These are phyloP conservation scores for Eumerus sabulonum DNA, from an alignment of 2,888 invertebrate genomes.

Conservation along the genomic window DNA sequence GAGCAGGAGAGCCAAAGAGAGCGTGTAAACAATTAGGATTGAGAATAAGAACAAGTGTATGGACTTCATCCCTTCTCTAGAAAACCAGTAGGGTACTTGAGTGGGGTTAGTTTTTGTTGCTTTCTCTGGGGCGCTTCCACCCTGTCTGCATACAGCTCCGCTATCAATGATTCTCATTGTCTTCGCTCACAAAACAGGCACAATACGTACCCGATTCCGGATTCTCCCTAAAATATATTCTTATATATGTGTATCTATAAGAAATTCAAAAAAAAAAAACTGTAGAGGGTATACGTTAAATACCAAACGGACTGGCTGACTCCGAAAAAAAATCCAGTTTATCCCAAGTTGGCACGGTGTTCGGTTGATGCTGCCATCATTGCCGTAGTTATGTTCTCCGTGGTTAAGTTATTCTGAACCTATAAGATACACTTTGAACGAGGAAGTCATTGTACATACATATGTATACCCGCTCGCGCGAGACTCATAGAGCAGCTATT, in stretches of 20 bases:
- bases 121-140: neutral
- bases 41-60: slow-evolving; percentile 16
- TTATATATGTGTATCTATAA: no score
- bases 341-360: slow-evolving; percentile 78
- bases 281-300: neutral
- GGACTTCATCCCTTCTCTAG: slow-evolving; percentile 53
- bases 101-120: slow-evolving; percentile 26
- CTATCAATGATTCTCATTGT: no score
- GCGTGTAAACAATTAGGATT: no score
- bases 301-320: slow-evolving; percentile 65
- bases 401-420: slow-evolving; percentile 4
- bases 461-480: slow-evolving; percentile 44
- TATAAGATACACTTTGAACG: slow-evolving; percentile 39
- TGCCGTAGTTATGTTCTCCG: slow-evolving; percentile 35
- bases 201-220: slow-evolving; percentile 37
- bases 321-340: slow-evolving; percentile 77
- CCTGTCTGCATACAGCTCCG: slow-evolving; percentile 11
- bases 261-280: slow-evolving; percentile 51
- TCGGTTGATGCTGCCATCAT: slow-evolving; percentile 70
- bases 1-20: neutral
- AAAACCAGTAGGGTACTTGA: slow-evolving; percentile 1
- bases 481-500: slow-evolving; percentile 12
- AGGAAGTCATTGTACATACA: no score
- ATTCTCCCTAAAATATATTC: slow-evolving; percentile 45
- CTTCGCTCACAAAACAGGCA: slow-evolving; percentile 36